These are phyloP conservation scores for Notocelia uddmanniana DNA, from an alignment of 2,888 invertebrate genomes.

Conservation along the genomic window DNA sequence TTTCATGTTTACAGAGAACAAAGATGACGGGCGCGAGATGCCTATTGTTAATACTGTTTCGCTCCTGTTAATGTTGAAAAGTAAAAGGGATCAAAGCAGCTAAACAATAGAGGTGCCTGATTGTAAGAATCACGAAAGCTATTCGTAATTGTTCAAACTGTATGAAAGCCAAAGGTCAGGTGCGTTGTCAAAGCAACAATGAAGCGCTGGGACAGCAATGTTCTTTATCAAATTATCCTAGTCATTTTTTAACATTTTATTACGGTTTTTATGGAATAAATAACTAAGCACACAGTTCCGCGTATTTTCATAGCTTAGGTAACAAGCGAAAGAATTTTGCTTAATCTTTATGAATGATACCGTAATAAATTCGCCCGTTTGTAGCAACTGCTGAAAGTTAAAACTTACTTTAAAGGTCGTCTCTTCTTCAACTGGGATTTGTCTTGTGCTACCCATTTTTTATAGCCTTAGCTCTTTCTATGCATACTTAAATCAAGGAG, in stretches of 20 bases:
- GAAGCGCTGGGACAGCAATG: constrained; percentile 24
- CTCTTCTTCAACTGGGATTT: background rate
- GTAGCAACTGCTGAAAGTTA: constrained; percentile 15
- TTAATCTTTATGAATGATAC: constrained; percentile 37
- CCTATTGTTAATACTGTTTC: constrained; percentile 39
- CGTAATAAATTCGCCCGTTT: constrained; percentile 22
- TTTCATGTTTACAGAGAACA: constrained; percentile 29
- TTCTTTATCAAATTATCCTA: constrained; percentile 26
- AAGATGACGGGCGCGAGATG: constrained; percentile 36
- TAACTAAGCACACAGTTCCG: constrained; percentile 31
- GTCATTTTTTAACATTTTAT: constrained; percentile 33
- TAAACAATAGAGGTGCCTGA: constrained; percentile 41
- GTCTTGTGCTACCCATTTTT: background rate
- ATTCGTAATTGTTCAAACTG: constrained; percentile 40
- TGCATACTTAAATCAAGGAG: no score
- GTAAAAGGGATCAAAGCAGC: constrained; percentile 41
- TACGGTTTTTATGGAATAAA: constrained; percentile 33
- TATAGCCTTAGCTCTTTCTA: background rate
- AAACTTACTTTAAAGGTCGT: constrained; percentile 9
- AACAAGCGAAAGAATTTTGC: constrained; percentile 23
- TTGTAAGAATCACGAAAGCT: constrained; percentile 41
- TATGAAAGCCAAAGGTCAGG: constrained; percentile 41
- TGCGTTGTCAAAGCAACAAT: constrained; percentile 27
- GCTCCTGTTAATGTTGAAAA: constrained; percentile 38
- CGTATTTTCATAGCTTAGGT: constrained; percentile 28